phyloP scores from a whole-genome alignment of 2,113 vertebrate species.

The Ivindomyrus marchei region DNA sequence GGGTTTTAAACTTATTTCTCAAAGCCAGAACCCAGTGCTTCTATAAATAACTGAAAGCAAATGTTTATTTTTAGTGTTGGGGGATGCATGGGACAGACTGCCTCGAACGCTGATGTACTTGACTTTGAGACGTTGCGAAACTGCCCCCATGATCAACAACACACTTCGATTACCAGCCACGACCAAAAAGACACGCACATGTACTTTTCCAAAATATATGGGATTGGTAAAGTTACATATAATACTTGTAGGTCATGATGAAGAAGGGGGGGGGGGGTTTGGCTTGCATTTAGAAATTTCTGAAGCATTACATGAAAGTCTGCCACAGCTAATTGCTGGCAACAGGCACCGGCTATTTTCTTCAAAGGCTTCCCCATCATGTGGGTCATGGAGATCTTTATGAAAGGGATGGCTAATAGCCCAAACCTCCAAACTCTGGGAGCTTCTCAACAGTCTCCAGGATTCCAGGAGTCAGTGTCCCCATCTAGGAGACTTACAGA shows the following conservation, averaged over 20 bases:
- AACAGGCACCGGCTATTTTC: not conserved
- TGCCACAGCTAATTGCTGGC: not conserved
- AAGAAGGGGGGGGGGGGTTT: not conserved
- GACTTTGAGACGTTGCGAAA: not conserved
- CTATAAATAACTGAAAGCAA: slow-evolving; percentile 19
- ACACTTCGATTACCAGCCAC: not conserved
- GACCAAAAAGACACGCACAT: not conserved
- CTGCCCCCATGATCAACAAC: not conserved
- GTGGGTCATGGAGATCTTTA: not conserved
- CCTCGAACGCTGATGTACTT: not conserved
- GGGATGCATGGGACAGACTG: not conserved
- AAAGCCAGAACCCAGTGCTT: not conserved
- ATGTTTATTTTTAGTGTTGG: slow-evolving; percentile 8
- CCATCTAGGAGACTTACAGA: not conserved
- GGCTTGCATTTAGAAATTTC: not conserved
- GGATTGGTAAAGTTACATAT: not conserved
- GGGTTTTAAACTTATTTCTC: not conserved
- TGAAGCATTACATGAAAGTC: not conserved
- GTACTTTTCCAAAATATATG: not conserved
- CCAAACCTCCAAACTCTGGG: not conserved
- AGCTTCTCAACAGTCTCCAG: not conserved
- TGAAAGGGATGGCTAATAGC: not conserved
- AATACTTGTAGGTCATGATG: not conserved
- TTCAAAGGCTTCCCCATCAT: not conserved
- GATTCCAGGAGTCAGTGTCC: not conserved